Evolutionary conservation across 1,140 invertebrate species (phyloP).

Genomic region (Trinorchestia longiramus): DNA sequence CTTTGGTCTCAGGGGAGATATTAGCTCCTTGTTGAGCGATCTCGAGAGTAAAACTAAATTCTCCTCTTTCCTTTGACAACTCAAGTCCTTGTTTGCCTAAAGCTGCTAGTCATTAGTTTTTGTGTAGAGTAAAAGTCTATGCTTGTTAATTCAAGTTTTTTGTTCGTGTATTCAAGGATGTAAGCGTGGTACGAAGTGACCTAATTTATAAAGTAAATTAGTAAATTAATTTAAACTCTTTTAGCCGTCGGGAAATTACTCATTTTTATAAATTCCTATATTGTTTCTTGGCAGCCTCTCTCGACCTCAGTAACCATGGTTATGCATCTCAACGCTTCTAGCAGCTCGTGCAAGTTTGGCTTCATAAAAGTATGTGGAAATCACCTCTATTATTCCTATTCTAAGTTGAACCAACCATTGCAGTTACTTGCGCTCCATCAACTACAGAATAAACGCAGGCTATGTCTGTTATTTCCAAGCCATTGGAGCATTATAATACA

Average conservation of each 20-base stretch:
- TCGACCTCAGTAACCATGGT: not conserved
- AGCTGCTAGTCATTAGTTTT: not conserved
- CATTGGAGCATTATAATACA: not conserved
- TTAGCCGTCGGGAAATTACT: not conserved
- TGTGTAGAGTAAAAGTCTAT: not conserved
- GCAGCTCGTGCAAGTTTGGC: not conserved
- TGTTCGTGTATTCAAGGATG: not conserved
- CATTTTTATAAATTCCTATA: not conserved
- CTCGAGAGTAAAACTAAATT: not conserved
- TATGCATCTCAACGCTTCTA: not conserved
- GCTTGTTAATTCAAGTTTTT: not conserved
- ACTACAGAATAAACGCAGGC: not conserved
- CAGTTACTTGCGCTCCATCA: not conserved
- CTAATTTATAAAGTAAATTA: not conserved
- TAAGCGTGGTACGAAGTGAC: not conserved
- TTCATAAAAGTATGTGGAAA: not conserved
- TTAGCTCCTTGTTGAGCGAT: slow-evolving; percentile 4
- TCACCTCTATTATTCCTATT: not conserved
- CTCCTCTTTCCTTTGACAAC: not conserved
- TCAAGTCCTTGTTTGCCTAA: not conserved
- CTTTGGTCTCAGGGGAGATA: not conserved
- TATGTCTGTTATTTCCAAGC: not conserved
- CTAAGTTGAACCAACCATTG: not conserved
- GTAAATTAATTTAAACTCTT: not conserved
- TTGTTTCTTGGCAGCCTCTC: not conserved